These are phyloP conservation scores for Aselliscus stoliczkanus DNA, from an alignment of 2,797 vertebrate genomes.

Conservation along the genomic window DNA sequence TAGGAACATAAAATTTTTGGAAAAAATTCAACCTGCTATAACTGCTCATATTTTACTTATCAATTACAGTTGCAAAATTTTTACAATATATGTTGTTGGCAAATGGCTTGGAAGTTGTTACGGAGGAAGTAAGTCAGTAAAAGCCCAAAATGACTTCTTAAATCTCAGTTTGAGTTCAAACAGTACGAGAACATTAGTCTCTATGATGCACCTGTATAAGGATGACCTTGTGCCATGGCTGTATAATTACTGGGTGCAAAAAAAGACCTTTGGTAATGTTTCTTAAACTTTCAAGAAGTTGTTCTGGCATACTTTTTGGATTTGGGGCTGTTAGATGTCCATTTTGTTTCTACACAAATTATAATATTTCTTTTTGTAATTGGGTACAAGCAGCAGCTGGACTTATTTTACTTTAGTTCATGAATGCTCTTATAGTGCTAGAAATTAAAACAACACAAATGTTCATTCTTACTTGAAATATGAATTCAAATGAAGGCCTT, in stretches of 20 bases:
- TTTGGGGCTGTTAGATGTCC: neutral
- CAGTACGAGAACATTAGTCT: conserved; percentile 1
- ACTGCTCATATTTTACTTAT: conserved; percentile 55
- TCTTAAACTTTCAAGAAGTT: conserved; percentile 22
- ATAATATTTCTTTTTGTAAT: neutral
- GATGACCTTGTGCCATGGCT: neutral
- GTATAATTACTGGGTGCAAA: neutral
- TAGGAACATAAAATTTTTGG: conserved; percentile 56
- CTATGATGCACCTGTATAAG: neutral
- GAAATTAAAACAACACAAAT: neutral
- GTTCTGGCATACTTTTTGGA: neutral
- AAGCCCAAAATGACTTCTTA: conserved; percentile 50
- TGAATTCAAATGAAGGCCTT: neutral
- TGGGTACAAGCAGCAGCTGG: neutral
- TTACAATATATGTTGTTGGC: conserved; percentile 57
- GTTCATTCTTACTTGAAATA: conserved; percentile 24
- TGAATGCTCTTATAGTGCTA: neutral
- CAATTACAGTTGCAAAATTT: conserved; percentile 17
- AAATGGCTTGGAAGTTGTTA: conserved; percentile 58
- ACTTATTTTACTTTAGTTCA: conserved; percentile 22
- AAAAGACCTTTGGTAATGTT: neutral
- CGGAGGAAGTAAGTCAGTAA: conserved; percentile 72
- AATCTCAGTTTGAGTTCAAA: conserved; percentile 32
- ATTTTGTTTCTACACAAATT: conserved; percentile 2
- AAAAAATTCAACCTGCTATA: conserved; percentile 25